Evolutionary conservation across 2,888 invertebrate genomes (phyloP).

Genomic region (Eilema griseolum): DNA sequence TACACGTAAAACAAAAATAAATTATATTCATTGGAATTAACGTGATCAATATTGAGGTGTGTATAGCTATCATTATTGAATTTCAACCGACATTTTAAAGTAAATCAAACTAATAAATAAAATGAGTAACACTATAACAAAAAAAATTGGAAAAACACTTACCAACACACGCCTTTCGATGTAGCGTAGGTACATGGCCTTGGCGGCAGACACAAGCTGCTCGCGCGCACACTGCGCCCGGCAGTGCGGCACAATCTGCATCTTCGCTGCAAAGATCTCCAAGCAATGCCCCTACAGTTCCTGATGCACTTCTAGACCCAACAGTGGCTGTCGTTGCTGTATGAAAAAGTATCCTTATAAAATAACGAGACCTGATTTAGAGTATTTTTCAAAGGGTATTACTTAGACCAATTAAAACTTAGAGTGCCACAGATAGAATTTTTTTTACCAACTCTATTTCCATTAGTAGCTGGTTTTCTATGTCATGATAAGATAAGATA

Average conservation of each 20-base stretch:
- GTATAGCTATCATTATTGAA: background rate
- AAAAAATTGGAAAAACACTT: constrained; percentile 49
- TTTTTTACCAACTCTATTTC: too few relatives aligned
- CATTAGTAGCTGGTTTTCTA: too few relatives aligned
- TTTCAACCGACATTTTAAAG: background rate
- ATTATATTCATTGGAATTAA: background rate
- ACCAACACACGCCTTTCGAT: constrained; percentile 82
- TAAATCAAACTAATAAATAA: background rate
- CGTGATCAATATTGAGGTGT: too few relatives aligned
- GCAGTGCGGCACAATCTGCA: constrained; percentile 86
- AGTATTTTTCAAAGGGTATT: too few relatives aligned
- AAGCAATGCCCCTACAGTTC: constrained; percentile 88
- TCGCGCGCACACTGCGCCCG: constrained; percentile 90
- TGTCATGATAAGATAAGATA: background rate
- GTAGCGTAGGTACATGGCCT: constrained; percentile 80
- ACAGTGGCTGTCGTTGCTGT: constrained; percentile 83
- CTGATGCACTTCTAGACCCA: constrained; percentile 53
- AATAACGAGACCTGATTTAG: too few relatives aligned
- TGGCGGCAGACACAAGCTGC: constrained; percentile 92
- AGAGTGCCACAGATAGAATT: too few relatives aligned
- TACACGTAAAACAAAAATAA: too few relatives aligned
- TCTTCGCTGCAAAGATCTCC: constrained; percentile 92
- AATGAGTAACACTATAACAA: too few relatives aligned
- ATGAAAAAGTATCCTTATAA: constrained; percentile 52
- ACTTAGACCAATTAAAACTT: background rate